A percentile compares a stretch with the other conserved stretches of the same genome.
Conservation (phyloP, 2,797 vertebrate genomes). For the Thamnophis elegans region DNA sequence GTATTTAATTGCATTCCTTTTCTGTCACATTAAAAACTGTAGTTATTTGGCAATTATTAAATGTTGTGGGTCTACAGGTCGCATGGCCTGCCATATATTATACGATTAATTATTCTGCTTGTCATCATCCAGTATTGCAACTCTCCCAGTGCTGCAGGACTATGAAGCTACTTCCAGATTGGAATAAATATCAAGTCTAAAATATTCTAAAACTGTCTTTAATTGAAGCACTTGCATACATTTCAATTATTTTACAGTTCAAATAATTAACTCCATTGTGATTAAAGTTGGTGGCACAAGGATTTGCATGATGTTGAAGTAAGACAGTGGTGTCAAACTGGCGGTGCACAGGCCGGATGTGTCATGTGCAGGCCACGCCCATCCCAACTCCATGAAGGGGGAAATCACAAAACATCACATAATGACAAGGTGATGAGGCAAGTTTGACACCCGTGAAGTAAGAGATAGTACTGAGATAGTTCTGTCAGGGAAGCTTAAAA, state of each 20-base stretch:
- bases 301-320: background rate
- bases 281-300: background rate
- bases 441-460: background rate
- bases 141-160: slow-evolving; percentile 48
- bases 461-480: background rate
- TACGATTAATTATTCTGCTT: background rate
- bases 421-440: accelerated
- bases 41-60: background rate
- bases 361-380: no score
- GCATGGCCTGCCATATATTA: background rate
- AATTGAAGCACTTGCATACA: background rate
- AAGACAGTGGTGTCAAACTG: background rate
- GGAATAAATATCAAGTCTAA: background rate
- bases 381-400: no score
- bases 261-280: background rate
- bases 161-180: background rate
- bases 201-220: background rate
- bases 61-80: background rate
- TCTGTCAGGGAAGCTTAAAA: background rate
- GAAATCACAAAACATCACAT: no score
- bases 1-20: slow-evolving; percentile 36
- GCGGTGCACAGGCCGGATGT: accelerated
- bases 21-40: background rate
- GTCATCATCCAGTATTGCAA: slow-evolving; percentile 56
- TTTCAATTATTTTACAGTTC: background rate